Conservation (phyloP, 2,797 vertebrate genomes). For the Fringilla coelebs region DNA sequence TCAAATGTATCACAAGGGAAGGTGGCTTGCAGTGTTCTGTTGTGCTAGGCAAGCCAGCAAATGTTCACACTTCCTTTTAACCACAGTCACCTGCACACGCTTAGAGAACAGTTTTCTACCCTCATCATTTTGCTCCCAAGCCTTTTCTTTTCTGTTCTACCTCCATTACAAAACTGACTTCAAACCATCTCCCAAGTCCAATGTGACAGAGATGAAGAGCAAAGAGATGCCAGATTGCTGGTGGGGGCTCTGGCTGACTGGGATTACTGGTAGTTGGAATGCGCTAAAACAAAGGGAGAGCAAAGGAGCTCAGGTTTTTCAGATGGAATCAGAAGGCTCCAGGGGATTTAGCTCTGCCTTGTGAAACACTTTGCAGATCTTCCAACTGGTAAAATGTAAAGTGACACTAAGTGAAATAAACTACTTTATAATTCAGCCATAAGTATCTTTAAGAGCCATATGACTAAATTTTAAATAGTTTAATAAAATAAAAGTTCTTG, state of each 20-base stretch:
- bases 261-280: constrained; percentile 16
- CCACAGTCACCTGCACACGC: constrained; percentile 49
- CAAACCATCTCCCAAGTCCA: background rate
- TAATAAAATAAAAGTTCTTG: constrained; percentile 46
- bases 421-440: constrained; percentile 33
- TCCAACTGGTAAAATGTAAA: constrained; percentile 44
- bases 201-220: constrained; percentile 20
- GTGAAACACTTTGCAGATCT: constrained; percentile 23
- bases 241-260: background rate
- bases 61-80: constrained; percentile 49
- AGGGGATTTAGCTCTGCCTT: constrained; percentile 16
- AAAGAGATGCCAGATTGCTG: constrained; percentile 14
- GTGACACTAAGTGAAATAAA: constrained; percentile 60
- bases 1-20: background rate
- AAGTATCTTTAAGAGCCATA: constrained; percentile 22
- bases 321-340: constrained; percentile 17
- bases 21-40: constrained; percentile 8
- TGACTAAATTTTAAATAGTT: constrained; percentile 8
- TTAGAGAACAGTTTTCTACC: constrained; percentile 23
- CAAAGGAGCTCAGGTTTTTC: constrained; percentile 9
- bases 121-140: constrained; percentile 6
- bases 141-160: constrained; percentile 1
- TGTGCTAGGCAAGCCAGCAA: constrained; percentile 54
- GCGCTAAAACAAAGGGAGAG: constrained; percentile 20
- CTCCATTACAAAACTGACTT: constrained; percentile 21